Base-by-base conservation (phyloP, 2,113 vertebrate genomes). In the Chaetodon auriga region DNA sequence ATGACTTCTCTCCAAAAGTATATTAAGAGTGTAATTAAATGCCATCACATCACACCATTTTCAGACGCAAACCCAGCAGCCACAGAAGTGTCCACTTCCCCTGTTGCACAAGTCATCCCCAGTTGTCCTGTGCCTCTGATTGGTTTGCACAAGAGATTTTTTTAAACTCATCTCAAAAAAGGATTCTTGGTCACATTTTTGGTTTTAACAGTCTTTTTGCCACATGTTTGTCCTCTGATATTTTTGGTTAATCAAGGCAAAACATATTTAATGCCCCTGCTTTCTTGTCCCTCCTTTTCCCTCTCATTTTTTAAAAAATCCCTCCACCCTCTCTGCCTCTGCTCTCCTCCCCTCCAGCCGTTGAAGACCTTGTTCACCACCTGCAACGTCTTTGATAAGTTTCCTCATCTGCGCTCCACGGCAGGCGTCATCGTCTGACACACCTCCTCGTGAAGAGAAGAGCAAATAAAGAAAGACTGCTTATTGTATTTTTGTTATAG, bases 351-450 rank as follows among this genome's bases (percentile, higher is more conserved):
- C 89, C 91, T 92, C 80, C 92, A 98, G 97, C 92, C 95, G 65
- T 97, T 97, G 85, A 93, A 95, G 87, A 96, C 94, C 1, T 81
- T 94, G 35, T 92, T 96, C 45, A 90, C 96, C 68, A 89, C 95
- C 0, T 94, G 96, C 85, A 80, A 85, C n/a, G 88, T 97, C 77
- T 97, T 97, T 3, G 95, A 96, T 38, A 96, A 94, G 73, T 96
- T 94, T 88, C 95, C 95, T 83, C 94, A 93, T 88, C 82, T 90
- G 14, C 96, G 95, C 87, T 97, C 96, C 81, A 95, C 92, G 81
- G 60, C 95, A 86, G 96, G 95, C 19, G 87, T 95, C 87, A 94
- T 95, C 83, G 81, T 95, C 7, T 96, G 93, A 93, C 74, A 63
- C 48, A 80, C 13, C 62, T 54, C 41, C 54, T 49, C 45, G 45